Conservation (phyloP, 2,888 invertebrate species). For the Lasioglossum zephyrum region DNA sequence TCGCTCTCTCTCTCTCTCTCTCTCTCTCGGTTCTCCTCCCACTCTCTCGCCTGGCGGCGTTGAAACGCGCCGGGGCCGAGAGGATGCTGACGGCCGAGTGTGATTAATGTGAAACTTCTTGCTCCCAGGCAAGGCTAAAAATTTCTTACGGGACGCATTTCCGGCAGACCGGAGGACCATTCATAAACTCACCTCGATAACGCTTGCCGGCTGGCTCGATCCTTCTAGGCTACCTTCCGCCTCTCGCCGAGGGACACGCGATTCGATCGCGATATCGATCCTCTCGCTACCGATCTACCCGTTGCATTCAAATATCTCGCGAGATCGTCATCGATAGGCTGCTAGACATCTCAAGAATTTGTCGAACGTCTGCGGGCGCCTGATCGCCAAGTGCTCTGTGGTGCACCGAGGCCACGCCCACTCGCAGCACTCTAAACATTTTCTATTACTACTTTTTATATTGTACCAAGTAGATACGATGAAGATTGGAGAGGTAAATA, state of each 20-base stretch:
- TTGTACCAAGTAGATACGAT: neutral
- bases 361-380: neutral
- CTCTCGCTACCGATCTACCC: neutral
- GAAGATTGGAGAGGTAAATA: neutral
- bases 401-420: neutral
- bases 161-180: constrained; percentile 64
- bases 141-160: constrained; percentile 69
- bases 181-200: constrained; percentile 63
- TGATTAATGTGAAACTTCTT: constrained; percentile 70
- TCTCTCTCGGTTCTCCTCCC: neutral
- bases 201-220: neutral
- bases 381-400: neutral
- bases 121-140: constrained; percentile 66
- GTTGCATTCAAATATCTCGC: neutral
- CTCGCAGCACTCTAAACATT: neutral
- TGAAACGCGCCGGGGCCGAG: constrained; percentile 27
- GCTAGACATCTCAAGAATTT: neutral
- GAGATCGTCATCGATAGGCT: neutral
- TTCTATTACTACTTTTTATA: neutral
- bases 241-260: neutral
- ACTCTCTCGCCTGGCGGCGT: constrained; percentile 13
- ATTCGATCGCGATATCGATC: neutral
- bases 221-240: neutral
- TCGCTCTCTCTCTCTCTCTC: neutral
- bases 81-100: constrained; percentile 62